These are phyloP conservation scores for Choristoneura rosaceana DNA, from an alignment of 2,888 invertebrate genomes.

Conservation along the genomic window DNA sequence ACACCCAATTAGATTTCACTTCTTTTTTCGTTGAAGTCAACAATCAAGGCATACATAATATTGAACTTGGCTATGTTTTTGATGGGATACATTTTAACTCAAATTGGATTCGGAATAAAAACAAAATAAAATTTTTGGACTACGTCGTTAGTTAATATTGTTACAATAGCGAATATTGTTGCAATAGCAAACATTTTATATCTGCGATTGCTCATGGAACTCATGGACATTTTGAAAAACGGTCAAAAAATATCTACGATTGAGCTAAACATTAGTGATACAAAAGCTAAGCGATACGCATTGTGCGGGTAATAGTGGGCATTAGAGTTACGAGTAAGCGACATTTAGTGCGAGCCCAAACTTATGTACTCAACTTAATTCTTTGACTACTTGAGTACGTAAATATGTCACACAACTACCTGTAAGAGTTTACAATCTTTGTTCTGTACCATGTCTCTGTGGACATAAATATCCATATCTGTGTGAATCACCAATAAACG, in stretches of 20 bases:
- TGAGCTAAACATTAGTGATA: background rate
- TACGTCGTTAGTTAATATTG: background rate
- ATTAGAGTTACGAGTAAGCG: slow-evolving; percentile 1
- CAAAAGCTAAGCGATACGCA: background rate
- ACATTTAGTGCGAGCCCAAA: background rate
- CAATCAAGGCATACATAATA: too few relatives aligned
- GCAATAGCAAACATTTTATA: background rate
- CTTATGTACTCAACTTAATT: background rate
- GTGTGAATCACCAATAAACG: background rate
- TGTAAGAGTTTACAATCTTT: background rate
- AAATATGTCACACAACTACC: background rate
- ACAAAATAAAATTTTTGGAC: background rate
- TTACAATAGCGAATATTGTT: background rate
- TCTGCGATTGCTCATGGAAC: slow-evolving; percentile 4
- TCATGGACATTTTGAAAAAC: background rate
- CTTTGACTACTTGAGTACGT: background rate
- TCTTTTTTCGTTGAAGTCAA: too few relatives aligned
- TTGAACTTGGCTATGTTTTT: too few relatives aligned
- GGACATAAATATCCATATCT: too few relatives aligned
- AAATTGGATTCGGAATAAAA: background rate
- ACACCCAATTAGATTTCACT: too few relatives aligned
- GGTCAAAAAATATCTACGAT: background rate
- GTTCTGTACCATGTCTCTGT: background rate
- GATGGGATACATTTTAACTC: background rate
- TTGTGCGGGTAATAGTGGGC: background rate